Percentiles rank a stretch among this genome's conserved stretches.
Evolutionary conservation across 35 echinoderm and acorn worm genomes (phyloP).

Genomic region (Eucidaris tribuloides): DNA sequence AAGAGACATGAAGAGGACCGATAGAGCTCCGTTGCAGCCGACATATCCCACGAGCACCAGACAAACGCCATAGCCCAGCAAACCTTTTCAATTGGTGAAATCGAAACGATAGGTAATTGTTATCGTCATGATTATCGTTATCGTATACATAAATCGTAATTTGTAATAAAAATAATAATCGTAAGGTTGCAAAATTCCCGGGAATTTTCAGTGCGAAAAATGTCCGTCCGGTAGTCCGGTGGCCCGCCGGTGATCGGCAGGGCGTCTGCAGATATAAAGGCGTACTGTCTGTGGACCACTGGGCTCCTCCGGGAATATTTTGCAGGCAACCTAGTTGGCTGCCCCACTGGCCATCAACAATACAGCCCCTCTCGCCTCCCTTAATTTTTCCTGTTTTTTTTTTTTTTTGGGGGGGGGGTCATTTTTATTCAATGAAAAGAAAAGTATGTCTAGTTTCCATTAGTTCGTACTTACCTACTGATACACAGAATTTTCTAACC

Average conservation of each 20-base stretch:
- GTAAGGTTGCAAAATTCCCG: not conserved
- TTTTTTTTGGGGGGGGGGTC: no score
- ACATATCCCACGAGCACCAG: not conserved
- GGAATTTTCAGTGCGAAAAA: not conserved
- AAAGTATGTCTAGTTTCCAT: not conserved
- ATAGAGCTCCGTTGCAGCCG: constrained; percentile 12
- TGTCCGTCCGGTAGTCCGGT: not conserved
- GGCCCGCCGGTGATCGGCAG: no score
- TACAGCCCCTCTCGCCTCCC: not conserved
- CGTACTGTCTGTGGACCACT: no score
- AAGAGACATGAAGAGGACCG: not conserved
- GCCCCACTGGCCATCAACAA: not conserved
- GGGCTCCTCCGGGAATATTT: no score
- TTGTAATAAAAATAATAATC: not conserved
- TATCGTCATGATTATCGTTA: not conserved
- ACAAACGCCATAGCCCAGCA: not conserved
- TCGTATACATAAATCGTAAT: no score
- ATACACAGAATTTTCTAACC: not conserved
- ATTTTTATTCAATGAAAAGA: not conserved
- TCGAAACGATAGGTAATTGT: not conserved
- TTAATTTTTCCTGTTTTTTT: not conserved
- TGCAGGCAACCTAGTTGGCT: not conserved
- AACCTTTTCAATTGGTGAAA: not conserved
- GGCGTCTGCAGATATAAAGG: no score
- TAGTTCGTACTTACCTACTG: not conserved